A percentile compares a stretch with the other conserved stretches of the same genome.
These are phyloP conservation scores for Cephus runcator DNA, from an alignment of 2,888 invertebrate species.

Conservation along the genomic window DNA sequence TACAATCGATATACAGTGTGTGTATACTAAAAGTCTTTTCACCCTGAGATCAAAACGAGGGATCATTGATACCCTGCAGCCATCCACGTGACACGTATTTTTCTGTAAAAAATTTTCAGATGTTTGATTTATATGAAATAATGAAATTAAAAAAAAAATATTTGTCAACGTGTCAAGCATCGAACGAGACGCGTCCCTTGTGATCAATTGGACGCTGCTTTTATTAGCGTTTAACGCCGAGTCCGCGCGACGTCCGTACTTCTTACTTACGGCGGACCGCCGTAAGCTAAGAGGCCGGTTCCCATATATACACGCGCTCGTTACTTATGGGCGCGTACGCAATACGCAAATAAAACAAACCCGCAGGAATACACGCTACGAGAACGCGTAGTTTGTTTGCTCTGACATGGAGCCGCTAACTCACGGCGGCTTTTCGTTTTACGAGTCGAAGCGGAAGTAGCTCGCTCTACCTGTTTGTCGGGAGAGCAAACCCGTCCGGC, in stretches of 20 bases:
- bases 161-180: too few species aligned
- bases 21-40: background rate
- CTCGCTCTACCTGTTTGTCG: background rate
- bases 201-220: background rate
- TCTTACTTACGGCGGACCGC: background rate
- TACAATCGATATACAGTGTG: background rate
- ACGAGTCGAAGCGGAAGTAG: background rate
- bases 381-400: constrained; percentile 3
- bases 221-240: background rate
- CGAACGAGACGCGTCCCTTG: background rate
- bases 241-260: background rate
- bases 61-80: background rate
- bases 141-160: background rate
- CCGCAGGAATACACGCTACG: background rate
- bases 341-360: background rate
- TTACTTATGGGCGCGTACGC: background rate
- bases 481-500: background rate
- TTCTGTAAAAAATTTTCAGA: background rate
- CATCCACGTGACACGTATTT: background rate
- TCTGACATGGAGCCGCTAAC: background rate
- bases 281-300: background rate
- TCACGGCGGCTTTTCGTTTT: background rate
- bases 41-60: background rate
- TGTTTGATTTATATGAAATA: background rate
- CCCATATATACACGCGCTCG: background rate